Evolutionary conservation across 2,888 invertebrate species (phyloP).

Genomic region (Ceriagrion tenellum): DNA sequence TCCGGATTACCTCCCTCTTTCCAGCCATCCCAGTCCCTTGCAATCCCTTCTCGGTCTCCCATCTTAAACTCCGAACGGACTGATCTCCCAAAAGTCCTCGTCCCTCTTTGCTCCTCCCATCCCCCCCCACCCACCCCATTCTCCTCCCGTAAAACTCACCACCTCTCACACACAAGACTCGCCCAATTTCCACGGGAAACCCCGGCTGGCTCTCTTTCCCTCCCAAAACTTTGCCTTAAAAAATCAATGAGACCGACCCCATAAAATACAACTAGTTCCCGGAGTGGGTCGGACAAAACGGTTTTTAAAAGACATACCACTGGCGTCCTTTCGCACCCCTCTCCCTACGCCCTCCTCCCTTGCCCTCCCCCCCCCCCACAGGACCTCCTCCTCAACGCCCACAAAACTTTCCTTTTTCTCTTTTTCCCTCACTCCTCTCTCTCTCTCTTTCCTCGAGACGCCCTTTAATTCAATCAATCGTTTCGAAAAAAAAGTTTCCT

Average conservation of each 20-base stretch:
- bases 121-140: too few relatives aligned
- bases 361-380: background rate
- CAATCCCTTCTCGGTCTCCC: background rate
- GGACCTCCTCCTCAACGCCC: background rate
- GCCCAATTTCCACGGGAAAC: constrained; percentile 29
- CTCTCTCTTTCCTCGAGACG: background rate
- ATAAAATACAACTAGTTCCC: constrained; percentile 62
- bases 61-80: too few relatives aligned
- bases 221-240: constrained; percentile 39
- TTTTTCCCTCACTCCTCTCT: background rate
- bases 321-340: background rate
- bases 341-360: too few relatives aligned
- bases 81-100: too few relatives aligned
- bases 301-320: constrained; percentile 56
- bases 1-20: background rate
- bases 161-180: background rate
- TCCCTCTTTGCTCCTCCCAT: background rate
- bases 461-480: constrained; percentile 59
- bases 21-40: background rate
- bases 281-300: constrained; percentile 57
- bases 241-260: constrained; percentile 59
- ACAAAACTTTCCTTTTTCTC: background rate
- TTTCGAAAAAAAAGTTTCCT: background rate
- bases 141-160: background rate
- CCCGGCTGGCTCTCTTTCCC: background rate